Evolutionary conservation across 2,888 invertebrate species (phyloP).

Genomic region (Phaedon cochleariae): DNA sequence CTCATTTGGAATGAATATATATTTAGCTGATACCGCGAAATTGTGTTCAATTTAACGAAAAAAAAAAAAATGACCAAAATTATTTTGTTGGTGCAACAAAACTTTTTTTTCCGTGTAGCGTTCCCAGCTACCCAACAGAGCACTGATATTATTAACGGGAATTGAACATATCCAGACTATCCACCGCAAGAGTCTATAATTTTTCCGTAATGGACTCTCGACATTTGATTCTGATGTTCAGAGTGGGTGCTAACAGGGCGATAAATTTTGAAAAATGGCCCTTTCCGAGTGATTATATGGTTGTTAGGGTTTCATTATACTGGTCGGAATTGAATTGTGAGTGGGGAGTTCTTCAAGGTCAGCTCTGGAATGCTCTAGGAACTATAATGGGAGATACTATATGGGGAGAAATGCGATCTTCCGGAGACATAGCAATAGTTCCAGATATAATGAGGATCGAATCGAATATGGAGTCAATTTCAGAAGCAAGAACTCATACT

Average conservation of each 20-base stretch:
- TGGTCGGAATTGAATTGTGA: background rate
- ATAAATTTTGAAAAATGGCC: background rate
- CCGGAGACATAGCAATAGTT: no score
- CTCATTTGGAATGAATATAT: no score
- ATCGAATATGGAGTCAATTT: no score
- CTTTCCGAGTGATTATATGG: background rate
- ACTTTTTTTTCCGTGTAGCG: background rate
- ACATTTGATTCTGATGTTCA: background rate
- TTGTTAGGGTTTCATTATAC: background rate
- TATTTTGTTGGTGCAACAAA: no score
- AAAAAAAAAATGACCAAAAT: no score
- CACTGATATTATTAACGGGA: background rate
- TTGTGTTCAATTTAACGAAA: no score
- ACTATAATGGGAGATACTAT: no score
- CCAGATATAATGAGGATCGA: no score
- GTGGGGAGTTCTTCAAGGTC: background rate
- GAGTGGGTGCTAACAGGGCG: slow-evolving; percentile 1
- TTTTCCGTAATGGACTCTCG: background rate
- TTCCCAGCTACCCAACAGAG: background rate
- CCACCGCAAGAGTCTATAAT: background rate
- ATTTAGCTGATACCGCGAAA: no score
- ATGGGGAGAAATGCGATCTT: no score
- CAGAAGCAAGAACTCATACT: no score
- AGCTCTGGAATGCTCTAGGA: background rate
- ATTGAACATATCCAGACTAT: background rate